Evolutionary conservation across 2,888 invertebrate species (phyloP).

Genomic region (Apoda limacodes): DNA sequence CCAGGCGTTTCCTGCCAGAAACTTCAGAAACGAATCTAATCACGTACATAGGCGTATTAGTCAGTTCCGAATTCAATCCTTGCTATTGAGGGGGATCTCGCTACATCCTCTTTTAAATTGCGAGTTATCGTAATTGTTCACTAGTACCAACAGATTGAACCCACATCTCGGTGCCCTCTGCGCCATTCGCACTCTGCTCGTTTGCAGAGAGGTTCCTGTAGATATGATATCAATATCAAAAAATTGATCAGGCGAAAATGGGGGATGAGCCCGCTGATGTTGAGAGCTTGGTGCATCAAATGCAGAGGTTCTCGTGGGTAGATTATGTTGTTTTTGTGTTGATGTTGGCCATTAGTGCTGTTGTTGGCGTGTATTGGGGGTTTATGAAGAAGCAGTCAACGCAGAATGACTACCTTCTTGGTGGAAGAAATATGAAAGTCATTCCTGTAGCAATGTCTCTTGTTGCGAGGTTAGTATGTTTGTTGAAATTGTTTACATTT

Average conservation of each 20-base stretch:
- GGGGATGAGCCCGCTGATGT: conserved; percentile 42
- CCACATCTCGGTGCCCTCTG: conserved; percentile 32
- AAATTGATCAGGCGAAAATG: conserved; percentile 36
- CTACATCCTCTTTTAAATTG: conserved; percentile 69
- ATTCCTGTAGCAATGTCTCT: conserved; percentile 88
- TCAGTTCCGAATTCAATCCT: conserved; percentile 45
- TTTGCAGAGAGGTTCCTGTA: conserved; percentile 17
- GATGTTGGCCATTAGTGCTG: conserved; percentile 81
- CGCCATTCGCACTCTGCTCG: conserved; percentile 34
- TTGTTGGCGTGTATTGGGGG: conserved; percentile 87
- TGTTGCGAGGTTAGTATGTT: conserved; percentile 84
- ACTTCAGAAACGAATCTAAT: too few species aligned
- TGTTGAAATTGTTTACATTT: too few species aligned
- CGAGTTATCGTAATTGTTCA: conserved; percentile 69
- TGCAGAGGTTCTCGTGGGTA: conserved; percentile 76
- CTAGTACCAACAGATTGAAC: conserved; percentile 57
- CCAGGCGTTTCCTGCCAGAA: too few species aligned
- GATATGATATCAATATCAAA: conserved; percentile 20
- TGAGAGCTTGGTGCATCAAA: conserved; percentile 54
- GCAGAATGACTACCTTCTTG: conserved; percentile 81
- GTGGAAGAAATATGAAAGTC: conserved; percentile 83
- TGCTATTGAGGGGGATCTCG: conserved; percentile 58
- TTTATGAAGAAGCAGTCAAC: conserved; percentile 74
- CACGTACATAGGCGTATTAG: conserved; percentile 26
- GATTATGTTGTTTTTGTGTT: conserved; percentile 84